Percentiles rank a stretch among this genome's conserved stretches.
Evolutionary conservation across 2,113 vertebrate genomes (phyloP).

Genomic region (Arvicanthis niloticus): DNA sequence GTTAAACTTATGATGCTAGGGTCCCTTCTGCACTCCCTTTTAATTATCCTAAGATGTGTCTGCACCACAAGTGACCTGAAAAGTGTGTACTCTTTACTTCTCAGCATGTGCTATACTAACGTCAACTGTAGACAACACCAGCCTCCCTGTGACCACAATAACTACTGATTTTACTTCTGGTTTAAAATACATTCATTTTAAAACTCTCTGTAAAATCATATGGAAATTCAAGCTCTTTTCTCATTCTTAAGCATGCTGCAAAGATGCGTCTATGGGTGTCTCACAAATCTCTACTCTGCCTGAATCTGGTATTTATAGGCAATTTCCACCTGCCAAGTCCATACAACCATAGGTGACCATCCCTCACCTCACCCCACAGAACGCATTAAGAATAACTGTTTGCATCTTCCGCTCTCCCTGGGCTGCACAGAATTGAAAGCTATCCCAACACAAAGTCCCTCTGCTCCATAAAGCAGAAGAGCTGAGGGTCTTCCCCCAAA

Average conservation of each 20-base stretch:
- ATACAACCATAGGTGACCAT: background rate
- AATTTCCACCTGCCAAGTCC: background rate
- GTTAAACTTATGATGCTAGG: background rate
- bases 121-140: conserved; percentile 36
- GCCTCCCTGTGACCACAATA: background rate
- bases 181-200: background rate
- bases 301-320: background rate
- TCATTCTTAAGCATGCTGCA: background rate
- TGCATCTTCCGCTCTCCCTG: background rate
- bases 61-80: background rate
- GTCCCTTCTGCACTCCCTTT: background rate
- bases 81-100: conserved; percentile 53
- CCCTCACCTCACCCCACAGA: background rate
- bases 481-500: background rate
- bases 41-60: background rate
- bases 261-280: background rate
- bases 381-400: background rate
- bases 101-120: background rate
- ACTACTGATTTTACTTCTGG: background rate
- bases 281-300: background rate
- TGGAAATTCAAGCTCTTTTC: background rate
- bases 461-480: background rate
- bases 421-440: background rate
- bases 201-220: background rate
- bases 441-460: background rate